Percentiles rank a stretch among this genome's conserved stretches.
phyloP scores from a whole-genome alignment of 92 coral and sea anemone genomes.

The Porites evermanni region DNA sequence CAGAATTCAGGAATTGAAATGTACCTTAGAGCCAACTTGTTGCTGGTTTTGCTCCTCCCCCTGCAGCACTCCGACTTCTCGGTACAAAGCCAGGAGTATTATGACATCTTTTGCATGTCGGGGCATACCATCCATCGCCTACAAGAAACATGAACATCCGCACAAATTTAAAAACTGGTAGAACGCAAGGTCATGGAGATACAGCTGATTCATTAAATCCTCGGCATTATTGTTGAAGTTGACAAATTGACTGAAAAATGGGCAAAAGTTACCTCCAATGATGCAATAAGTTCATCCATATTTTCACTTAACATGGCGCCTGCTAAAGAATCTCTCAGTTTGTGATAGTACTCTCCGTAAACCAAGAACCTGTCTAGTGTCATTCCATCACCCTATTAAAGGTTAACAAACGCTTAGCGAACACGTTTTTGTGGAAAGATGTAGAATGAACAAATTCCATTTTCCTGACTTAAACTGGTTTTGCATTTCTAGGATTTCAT shows the following conservation, averaged over 20 bases:
- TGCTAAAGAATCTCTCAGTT: constrained; percentile 52
- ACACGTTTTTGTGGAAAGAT: too few species aligned
- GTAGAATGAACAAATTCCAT: not conserved
- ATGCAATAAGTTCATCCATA: constrained; percentile 37
- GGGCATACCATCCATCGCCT: constrained; percentile 10
- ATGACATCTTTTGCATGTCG: constrained; percentile 13
- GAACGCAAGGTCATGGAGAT: too few species aligned
- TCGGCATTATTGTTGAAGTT: not conserved
- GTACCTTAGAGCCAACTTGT: not conserved
- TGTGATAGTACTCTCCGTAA: constrained; percentile 43
- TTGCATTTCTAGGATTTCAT: not conserved
- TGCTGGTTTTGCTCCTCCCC: not conserved
- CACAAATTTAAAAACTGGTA: too few species aligned
- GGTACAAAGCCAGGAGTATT: constrained; percentile 19
- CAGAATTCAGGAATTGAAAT: not conserved
- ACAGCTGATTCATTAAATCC: not conserved
- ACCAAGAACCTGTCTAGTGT: constrained; percentile 55
- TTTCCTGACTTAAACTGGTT: not conserved
- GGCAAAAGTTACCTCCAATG: constrained; percentile 26
- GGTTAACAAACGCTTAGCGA: not conserved
- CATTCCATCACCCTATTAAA: constrained; percentile 31
- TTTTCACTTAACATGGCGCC: constrained; percentile 43
- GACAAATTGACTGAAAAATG: not conserved
- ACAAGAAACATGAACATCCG: not conserved
- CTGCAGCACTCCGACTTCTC: constrained; percentile 3